A percentile compares a stretch with the other conserved stretches of the same genome.
Conservation (phyloP, 2,888 invertebrate genomes). For the Synanthedon andrenaeformis region DNA sequence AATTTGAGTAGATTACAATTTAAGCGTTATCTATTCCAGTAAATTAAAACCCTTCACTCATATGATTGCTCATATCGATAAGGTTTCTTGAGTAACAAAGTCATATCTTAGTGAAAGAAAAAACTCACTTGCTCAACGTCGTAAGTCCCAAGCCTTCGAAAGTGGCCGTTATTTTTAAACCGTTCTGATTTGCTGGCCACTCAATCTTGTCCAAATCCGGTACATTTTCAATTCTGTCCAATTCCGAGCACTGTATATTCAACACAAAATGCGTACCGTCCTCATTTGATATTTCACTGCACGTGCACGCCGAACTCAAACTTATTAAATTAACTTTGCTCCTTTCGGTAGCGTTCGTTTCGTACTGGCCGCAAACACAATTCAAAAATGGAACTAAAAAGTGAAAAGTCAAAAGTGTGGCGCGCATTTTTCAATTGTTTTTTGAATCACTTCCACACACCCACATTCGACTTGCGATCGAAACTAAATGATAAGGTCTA, state of each 20-base stretch:
- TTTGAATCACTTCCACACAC: slow-evolving; percentile 22
- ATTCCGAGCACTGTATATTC: slow-evolving; percentile 56
- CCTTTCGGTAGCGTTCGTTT: slow-evolving; percentile 20
- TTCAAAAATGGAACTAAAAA: slow-evolving; percentile 27
- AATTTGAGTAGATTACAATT: no score
- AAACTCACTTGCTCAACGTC: slow-evolving; percentile 57
- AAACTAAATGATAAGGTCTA: slow-evolving; percentile 56
- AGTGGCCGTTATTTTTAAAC: slow-evolving; percentile 51
- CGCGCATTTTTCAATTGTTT: slow-evolving; percentile 37
- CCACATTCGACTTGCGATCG: slow-evolving; percentile 38
- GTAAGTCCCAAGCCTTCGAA: slow-evolving; percentile 52
- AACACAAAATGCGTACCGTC: slow-evolving; percentile 51
- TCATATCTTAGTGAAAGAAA: not conserved
- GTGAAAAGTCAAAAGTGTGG: slow-evolving; percentile 29
- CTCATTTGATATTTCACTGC: slow-evolving; percentile 56
- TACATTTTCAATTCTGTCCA: slow-evolving; percentile 42
- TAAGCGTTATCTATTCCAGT: no score
- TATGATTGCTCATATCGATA: no score
- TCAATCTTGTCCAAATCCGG: slow-evolving; percentile 54
- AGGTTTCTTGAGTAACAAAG: not conserved
- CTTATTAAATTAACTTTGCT: slow-evolving; percentile 28
- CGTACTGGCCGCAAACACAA: slow-evolving; percentile 27
- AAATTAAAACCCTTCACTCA: no score
- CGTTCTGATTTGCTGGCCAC: slow-evolving; percentile 56
- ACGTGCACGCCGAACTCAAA: slow-evolving; percentile 54